Percentiles rank a stretch among this genome's conserved stretches.
phyloP scores from a whole-genome alignment of 2,113 vertebrate genomes.

The Catagonus wagneri region DNA sequence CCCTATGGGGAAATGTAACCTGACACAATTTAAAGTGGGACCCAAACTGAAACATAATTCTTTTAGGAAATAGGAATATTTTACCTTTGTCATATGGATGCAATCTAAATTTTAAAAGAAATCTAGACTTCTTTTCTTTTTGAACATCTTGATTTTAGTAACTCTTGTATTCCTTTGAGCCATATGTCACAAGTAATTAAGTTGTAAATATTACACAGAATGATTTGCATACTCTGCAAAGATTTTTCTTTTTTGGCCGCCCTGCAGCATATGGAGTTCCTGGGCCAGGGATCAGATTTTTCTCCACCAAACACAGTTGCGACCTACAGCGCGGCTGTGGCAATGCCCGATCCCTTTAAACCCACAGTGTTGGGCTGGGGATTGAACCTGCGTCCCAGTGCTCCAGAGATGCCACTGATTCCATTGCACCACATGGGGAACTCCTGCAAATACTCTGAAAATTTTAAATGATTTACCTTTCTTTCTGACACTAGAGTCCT shows the following conservation, averaged over 20 bases:
- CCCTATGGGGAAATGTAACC: neutral
- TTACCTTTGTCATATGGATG: slow-evolving; percentile 1
- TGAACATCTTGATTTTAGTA: neutral
- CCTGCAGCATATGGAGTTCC: too few relatives aligned
- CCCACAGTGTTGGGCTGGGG: too few relatives aligned
- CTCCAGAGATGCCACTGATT: too few relatives aligned
- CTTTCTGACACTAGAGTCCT: neutral
- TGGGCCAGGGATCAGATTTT: too few relatives aligned
- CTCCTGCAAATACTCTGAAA: neutral
- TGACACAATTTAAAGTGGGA: slow-evolving; percentile 32
- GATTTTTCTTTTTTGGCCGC: neutral
- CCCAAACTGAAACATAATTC: neutral
- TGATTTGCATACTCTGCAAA: neutral
- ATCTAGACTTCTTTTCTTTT: neutral
- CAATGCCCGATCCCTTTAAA: too few relatives aligned
- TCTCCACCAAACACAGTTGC: too few relatives aligned
- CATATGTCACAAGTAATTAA: neutral
- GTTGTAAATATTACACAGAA: neutral
- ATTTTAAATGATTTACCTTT: neutral
- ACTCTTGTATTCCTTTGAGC: neutral
- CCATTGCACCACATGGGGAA: too few relatives aligned
- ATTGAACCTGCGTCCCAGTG: too few relatives aligned
- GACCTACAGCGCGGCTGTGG: too few relatives aligned
- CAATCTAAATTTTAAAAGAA: neutral
- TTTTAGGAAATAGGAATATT: slow-evolving; percentile 1